These are phyloP conservation scores for Epiblema foenella DNA, from an alignment of 2,888 invertebrate genomes.

Conservation along the genomic window DNA sequence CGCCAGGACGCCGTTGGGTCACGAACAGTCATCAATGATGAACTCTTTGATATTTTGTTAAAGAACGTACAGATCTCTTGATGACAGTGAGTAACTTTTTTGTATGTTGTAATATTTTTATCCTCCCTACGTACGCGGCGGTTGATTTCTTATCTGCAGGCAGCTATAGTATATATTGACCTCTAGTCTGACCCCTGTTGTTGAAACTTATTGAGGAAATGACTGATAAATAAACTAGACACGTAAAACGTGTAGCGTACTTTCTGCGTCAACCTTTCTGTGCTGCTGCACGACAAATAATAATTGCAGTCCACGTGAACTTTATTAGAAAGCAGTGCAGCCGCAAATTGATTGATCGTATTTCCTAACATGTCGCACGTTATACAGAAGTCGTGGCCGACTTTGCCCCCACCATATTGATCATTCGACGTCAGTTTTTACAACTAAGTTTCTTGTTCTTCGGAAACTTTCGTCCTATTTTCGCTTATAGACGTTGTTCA, in stretches of 20 bases:
- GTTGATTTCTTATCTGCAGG: too few species aligned
- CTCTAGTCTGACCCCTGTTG: too few species aligned
- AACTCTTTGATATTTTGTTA: too few species aligned
- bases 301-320: conserved; percentile 21
- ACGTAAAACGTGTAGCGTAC: background rate
- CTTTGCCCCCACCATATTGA: conserved; percentile 68
- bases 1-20: too few species aligned
- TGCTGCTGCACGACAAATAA: background rate
- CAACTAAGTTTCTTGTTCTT: conserved; percentile 57
- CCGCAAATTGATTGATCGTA: conserved; percentile 29
- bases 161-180: too few species aligned
- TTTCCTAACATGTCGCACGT: conserved; percentile 16
- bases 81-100: too few species aligned
- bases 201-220: too few species aligned
- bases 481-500: conserved; percentile 12
- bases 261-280: background rate
- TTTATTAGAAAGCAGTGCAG: conserved; percentile 16
- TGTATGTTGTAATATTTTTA: too few species aligned
- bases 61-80: too few species aligned
- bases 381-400: conserved; percentile 50
- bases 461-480: conserved; percentile 39
- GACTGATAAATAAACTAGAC: background rate
- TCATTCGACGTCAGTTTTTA: conserved; percentile 73
- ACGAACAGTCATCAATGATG: too few species aligned
- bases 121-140: too few species aligned